Base-by-base conservation (phyloP, 2,888 invertebrate species). In the Diarsia brunnea region DNA sequence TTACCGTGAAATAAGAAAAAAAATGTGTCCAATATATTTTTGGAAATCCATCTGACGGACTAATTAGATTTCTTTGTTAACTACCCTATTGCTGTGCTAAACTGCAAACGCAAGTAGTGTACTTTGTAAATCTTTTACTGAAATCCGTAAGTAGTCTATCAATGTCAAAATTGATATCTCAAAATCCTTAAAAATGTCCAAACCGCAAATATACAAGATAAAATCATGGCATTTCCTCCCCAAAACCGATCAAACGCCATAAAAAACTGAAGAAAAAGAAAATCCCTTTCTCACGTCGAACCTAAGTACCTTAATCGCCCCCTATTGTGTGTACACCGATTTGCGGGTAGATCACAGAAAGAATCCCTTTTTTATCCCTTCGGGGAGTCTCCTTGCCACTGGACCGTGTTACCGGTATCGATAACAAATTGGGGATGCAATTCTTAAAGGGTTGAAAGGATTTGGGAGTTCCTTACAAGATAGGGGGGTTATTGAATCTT, bases 351-450 rank as follows among this genome's bases (percentile, higher is more conserved):
- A 94, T 94, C 94, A 93, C 93, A 92, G 92, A 93, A 94, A 93
- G 92, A 93, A 93, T 92, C 93, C 93, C 94, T 94, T 94, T 94
- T 95, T 95, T 94, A 95, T 95, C 95, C 95, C 93, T 92, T 93
- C 90, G 75, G 92, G 91, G 92, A 91, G 89, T 87, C 87, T 82
- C 91, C 88, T 90, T 89, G 88, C 89, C 87, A 86, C 90, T 91
- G 94, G 94, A 93, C 94, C 92, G 90, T 91, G 93, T 93, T 93
- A 91, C 92, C 93, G 91, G 94, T 95, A 95, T 96, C 95, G 95
- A 96, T 95, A 94, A 91, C 94, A 95, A 95, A 95, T 95, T 95
- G 94, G 95, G 95, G 95, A 91, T 90, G 87, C 90, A 90, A 89
- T 78, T 93, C 91, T 91, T 91, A 91, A 94, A 92, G 93, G 94